phyloP scores from a whole-genome alignment of 2,797 vertebrate genomes.

The Glossophaga mutica region DNA sequence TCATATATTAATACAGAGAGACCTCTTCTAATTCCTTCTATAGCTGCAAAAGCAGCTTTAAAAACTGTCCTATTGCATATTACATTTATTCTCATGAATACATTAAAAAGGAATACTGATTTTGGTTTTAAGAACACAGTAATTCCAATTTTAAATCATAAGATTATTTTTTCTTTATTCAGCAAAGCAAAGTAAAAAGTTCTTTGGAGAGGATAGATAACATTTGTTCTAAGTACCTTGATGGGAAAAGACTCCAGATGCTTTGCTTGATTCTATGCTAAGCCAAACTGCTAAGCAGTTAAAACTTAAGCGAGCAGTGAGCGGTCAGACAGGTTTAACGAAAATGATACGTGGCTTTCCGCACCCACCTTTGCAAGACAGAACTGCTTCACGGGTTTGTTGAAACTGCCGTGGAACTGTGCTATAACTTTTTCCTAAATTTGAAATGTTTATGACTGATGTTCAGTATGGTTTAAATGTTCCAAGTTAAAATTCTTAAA shows the following conservation, averaged over 20 bases:
- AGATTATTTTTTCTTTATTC: neutral
- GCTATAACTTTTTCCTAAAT: neutral
- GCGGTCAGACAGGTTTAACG: conserved; percentile 75
- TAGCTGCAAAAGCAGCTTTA: neutral
- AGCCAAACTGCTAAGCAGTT: conserved; percentile 73
- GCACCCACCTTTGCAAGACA: conserved; percentile 72
- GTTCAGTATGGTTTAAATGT: neutral
- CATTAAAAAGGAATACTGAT: neutral
- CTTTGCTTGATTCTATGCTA: conserved; percentile 46
- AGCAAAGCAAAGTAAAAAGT: neutral
- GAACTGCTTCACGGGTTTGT: conserved; percentile 56
- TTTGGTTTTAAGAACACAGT: conserved; percentile 24
- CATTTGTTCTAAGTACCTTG: neutral
- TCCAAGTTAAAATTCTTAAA: neutral
- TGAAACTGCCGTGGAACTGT: conserved; percentile 54
- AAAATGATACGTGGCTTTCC: conserved; percentile 56
- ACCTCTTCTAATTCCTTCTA: neutral
- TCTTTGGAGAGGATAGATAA: neutral
- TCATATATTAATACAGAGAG: neutral
- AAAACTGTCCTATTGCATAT: neutral
- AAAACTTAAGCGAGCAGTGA: conserved; percentile 65
- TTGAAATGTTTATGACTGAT: neutral
- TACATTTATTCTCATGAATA: neutral
- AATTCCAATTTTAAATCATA: neutral
- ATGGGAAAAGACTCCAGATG: conserved; percentile 43